Conservation (phyloP, 2,888 invertebrate genomes). For the Mactromeris polynyma region DNA sequence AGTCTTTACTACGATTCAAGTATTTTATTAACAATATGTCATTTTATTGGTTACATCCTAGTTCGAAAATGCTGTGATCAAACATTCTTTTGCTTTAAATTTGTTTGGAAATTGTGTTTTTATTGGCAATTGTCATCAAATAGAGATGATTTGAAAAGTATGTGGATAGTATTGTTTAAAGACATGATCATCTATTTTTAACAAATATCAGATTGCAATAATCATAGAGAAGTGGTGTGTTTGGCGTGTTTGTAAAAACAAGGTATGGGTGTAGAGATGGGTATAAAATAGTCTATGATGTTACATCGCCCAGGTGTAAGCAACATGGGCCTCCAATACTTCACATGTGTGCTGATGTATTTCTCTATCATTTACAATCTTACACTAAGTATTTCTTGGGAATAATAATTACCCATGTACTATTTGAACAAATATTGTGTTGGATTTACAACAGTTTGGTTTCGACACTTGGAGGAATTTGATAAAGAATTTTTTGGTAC, state of each 20-base stretch:
- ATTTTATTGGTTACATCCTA: no score
- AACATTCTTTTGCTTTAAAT: no score
- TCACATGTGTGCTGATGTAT: neutral
- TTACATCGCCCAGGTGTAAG: neutral
- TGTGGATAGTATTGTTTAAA: neutral
- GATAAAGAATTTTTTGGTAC: neutral
- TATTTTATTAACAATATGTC: neutral
- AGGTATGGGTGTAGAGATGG: neutral
- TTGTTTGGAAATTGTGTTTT: neutral
- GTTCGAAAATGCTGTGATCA: no score
- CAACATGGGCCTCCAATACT: slow-evolving; percentile 6
- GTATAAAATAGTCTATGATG: neutral
- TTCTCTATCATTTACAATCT: neutral
- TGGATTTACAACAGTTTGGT: neutral
- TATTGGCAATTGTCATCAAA: neutral
- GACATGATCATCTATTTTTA: neutral
- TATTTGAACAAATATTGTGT: slow-evolving; percentile 1
- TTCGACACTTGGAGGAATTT: neutral
- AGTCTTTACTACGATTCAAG: neutral
- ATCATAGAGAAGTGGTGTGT: neutral
- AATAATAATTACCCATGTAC: neutral
- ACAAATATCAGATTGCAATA: neutral
- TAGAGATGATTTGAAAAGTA: neutral
- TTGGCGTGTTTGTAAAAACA: neutral
- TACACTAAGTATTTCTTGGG: neutral